Conservation (phyloP, 2,888 invertebrate genomes). For the Diadegma fenestrale region DNA sequence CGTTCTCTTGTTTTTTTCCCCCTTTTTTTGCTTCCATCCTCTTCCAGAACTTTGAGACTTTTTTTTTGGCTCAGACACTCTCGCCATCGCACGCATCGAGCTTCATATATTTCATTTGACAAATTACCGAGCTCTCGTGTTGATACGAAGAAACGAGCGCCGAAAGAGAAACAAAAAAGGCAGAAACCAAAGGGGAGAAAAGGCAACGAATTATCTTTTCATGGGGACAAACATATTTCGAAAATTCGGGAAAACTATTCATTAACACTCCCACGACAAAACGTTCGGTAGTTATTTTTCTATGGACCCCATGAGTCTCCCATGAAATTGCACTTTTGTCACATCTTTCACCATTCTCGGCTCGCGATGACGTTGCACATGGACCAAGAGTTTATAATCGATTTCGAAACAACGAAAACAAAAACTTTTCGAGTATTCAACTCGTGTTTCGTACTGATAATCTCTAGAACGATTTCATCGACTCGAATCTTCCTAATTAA, state of each 20-base stretch:
- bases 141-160: not conserved
- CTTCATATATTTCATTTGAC: constrained; percentile 2
- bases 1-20: not conserved
- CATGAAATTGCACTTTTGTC: no score
- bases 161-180: not conserved
- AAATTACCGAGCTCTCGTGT: not conserved
- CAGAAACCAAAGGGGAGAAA: not conserved
- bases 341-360: no score
- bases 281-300: not conserved
- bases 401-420: not conserved
- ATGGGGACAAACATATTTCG: not conserved
- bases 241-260: not conserved
- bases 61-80: not conserved
- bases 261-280: not conserved
- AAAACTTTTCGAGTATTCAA: not conserved
- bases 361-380: no score
- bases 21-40: not conserved
- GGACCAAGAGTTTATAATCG: not conserved
- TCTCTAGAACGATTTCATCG: not conserved
- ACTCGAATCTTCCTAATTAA: not conserved
- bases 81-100: not conserved
- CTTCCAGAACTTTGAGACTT: not conserved
- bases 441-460: not conserved
- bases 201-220: not conserved
- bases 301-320: not conserved